A percentile compares a stretch with the other conserved stretches of the same genome.
Evolutionary conservation across 2,113 vertebrate genomes (phyloP).

Genomic region (Psettodes erumei): DNA sequence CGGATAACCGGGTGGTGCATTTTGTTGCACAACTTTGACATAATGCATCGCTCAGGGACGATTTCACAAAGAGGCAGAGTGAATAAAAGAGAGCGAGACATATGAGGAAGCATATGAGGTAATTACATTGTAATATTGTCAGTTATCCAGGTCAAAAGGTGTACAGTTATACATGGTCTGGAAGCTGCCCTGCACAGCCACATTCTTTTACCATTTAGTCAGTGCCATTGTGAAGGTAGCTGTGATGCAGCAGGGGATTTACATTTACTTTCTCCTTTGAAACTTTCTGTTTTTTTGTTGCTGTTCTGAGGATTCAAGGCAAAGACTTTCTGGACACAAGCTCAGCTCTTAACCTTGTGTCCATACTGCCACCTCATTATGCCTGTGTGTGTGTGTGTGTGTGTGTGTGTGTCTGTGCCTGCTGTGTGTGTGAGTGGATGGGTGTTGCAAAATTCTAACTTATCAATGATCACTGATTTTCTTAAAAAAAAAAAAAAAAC

Average conservation of each 20-base stretch:
- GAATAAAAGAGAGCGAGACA: neutral
- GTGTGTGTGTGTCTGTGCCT: neutral
- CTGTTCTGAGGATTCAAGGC: conserved; percentile 9
- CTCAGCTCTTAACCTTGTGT: conserved; percentile 3
- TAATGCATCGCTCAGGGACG: neutral
- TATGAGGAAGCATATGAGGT: conserved; percentile 1
- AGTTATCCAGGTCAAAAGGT: conserved; percentile 27
- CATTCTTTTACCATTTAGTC: conserved; percentile 29
- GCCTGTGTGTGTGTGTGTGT: neutral
- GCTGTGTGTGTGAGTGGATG: neutral
- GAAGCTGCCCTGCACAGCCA: conserved; percentile 19
- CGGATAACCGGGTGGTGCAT: conserved; percentile 20
- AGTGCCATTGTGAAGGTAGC: conserved; percentile 17
- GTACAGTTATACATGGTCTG: conserved; percentile 9
- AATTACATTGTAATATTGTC: conserved; percentile 26
- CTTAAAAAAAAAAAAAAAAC: neutral
- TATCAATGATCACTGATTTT: neutral
- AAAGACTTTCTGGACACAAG: conserved; percentile 1
- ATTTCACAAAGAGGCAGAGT: neutral
- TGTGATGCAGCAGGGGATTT: conserved; percentile 22
- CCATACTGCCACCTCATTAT: neutral
- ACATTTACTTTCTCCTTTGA: conserved; percentile 23
- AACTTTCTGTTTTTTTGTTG: conserved; percentile 5
- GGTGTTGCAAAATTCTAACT: neutral
- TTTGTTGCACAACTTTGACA: conserved; percentile 5